These are phyloP conservation scores for Alligator mississippiensis DNA, from an alignment of 2,113 vertebrate genomes.

Conservation along the genomic window DNA sequence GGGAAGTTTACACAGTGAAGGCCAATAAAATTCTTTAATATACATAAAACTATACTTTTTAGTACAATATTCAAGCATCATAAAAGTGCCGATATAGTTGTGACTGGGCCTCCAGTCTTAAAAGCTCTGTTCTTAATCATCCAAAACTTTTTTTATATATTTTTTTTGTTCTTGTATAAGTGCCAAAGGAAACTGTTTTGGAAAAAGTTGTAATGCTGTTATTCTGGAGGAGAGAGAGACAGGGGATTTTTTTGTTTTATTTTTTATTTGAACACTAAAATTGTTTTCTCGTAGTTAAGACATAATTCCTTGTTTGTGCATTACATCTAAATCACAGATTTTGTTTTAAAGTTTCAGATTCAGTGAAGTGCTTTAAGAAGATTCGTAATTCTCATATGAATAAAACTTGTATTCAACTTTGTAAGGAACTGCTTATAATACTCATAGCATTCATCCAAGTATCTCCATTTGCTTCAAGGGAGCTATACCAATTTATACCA, in stretches of 20 bases:
- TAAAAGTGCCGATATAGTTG: neutral
- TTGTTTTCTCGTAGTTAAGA: neutral
- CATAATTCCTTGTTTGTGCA: neutral
- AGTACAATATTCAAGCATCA: neutral
- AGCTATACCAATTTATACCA: neutral
- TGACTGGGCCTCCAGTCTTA: neutral
- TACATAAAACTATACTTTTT: neutral
- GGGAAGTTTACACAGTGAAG: neutral
- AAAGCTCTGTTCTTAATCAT: neutral
- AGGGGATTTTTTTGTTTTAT: too few species aligned
- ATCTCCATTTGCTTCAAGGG: neutral
- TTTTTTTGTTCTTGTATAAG: neutral
- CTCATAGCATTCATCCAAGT: neutral
- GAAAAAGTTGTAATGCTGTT: neutral
- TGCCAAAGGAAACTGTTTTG: neutral
- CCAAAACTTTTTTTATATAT: neutral
- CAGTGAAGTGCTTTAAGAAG: neutral
- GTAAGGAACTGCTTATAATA: neutral
- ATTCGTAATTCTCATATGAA: neutral
- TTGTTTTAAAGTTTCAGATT: neutral
- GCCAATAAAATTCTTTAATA: neutral
- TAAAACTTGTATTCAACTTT: neutral
- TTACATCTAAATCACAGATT: neutral
- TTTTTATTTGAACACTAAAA: neutral
- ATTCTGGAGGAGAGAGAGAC: too few species aligned